Evolutionary conservation across 64 coral and sea anemone genomes (phyloP), one percentile per base, ranked within the genome.

Genomic region (Actinia tenebrosa): DNA sequence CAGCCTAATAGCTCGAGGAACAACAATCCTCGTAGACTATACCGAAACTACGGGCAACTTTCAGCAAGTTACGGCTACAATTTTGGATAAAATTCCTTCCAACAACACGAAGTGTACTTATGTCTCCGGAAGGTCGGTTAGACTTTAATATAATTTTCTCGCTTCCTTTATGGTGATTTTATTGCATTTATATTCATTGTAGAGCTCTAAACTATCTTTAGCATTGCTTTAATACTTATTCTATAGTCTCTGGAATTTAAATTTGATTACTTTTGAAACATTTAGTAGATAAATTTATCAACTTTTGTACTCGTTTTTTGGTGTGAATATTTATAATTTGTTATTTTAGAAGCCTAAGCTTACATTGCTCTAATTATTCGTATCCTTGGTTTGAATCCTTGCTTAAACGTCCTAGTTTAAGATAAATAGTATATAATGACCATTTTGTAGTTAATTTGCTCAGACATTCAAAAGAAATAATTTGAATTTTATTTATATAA

Each of bases 1-100:
- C 83, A 98, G 96, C 50, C 86, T 95, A 5, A 87, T 98, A 25
- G 88, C 90, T 72, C 87, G 96, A 83, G 96, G 92, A 68, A 92
- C 92, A 27, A 98, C 93, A 53, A 89, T 98, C n/a, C 88, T 98
- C 20, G 96, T 98, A 0, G 96, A 98, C 45, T 92, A 98, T 55
- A 88, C 96, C 75, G 96, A 98, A 86, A 95, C 88, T 26, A 98
- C 93, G 1, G 96, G 96, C 7, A 98, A 98, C 68, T 98, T 98
- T 42, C 90, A 94, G 53, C 90, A 98, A 84, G 89, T 98, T 45
- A 90, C 93, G 10, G 68, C 85, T 68, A 92, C 93, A 10, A 91
- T 98, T 23, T 88, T 98, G 75, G 93, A 94, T 10, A 98, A 95
- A 68, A 91, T 95, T 45, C 96, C 96, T 0, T 44, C 77, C 58